Evolutionary conservation across 1,140 invertebrate species (phyloP).

Genomic region (Brachionus koreanus): DNA sequence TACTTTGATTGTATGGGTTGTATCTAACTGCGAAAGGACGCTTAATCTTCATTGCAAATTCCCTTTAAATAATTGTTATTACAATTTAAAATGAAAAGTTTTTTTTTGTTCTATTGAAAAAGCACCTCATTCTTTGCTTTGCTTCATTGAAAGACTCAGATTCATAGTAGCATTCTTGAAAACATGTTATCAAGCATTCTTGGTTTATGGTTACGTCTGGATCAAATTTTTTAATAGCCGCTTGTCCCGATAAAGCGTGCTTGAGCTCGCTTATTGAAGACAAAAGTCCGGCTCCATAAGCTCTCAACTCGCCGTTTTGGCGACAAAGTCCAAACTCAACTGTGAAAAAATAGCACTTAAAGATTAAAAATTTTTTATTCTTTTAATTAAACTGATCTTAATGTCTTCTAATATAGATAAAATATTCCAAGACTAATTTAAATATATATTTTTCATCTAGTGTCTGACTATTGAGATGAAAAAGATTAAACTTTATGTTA

Average conservation of each 20-base stretch:
- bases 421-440: neutral
- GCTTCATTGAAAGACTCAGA: slow-evolving; percentile 96
- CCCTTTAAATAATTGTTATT: slow-evolving; percentile 63
- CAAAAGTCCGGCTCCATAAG: slow-evolving; percentile 90
- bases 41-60: slow-evolving; percentile 80
- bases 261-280: slow-evolving; percentile 89
- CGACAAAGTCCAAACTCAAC: slow-evolving; percentile 93
- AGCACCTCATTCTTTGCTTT: slow-evolving; percentile 94
- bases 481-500: neutral
- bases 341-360: slow-evolving; percentile 94
- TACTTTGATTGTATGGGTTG: slow-evolving; percentile 82
- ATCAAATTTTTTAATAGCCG: slow-evolving; percentile 74
- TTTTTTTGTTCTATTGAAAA: neutral
- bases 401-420: neutral
- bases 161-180: slow-evolving; percentile 94
- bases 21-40: slow-evolving; percentile 83
- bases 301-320: slow-evolving; percentile 76
- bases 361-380: neutral
- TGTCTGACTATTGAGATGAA: neutral
- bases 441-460: neutral
- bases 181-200: slow-evolving; percentile 95
- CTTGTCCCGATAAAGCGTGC: slow-evolving; percentile 60
- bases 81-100: slow-evolving; percentile 46
- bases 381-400: neutral
- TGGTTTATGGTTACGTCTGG: slow-evolving; percentile 82